Conservation (phyloP, 2,888 invertebrate genomes). For the Platycheirus rosarum region DNA sequence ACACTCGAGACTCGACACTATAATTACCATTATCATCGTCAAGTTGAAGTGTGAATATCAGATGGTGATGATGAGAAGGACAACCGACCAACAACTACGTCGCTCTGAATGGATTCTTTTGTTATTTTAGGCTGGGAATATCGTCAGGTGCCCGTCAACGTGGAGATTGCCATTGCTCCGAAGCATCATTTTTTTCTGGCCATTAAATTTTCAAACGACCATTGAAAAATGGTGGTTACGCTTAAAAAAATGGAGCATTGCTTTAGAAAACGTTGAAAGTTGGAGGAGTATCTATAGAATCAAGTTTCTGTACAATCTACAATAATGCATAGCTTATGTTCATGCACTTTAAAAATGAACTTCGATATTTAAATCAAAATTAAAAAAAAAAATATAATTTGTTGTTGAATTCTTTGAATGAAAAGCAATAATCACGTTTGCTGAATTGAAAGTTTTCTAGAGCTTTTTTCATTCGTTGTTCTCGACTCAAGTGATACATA, state of each 20-base stretch:
- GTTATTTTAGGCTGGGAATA: conserved; percentile 34
- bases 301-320: no score
- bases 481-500: no score
- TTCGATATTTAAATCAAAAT: no score
- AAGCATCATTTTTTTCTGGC: conserved; percentile 18
- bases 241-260: background rate
- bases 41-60: conserved; percentile 46
- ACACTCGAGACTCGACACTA: conserved; percentile 33
- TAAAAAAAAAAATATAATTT: no score
- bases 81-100: background rate
- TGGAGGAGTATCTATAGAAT: no score
- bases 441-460: no score
- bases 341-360: no score
- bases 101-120: background rate
- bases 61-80: background rate
- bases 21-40: conserved; percentile 19
- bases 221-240: background rate
- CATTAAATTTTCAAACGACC: conserved; percentile 15
- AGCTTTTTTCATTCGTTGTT: no score
- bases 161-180: background rate
- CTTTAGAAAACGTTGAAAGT: no score
- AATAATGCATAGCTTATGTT: no score
- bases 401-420: no score
- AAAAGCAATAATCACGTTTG: no score
- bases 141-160: conserved; percentile 48